Evolutionary conservation across 2,888 invertebrate genomes (phyloP).

Genomic region (Tanytarsus gracilentus): DNA sequence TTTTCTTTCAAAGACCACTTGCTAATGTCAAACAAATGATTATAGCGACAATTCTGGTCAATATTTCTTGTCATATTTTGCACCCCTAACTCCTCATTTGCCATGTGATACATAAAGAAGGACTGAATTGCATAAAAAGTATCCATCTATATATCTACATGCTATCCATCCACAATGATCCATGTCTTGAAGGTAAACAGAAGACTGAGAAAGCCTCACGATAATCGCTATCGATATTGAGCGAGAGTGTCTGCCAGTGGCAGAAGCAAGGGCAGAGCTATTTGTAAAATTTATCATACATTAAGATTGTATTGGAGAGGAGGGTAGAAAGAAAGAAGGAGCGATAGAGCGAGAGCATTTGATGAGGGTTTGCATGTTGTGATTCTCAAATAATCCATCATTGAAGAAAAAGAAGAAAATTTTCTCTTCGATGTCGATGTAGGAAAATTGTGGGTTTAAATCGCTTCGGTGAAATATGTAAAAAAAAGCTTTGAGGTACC

Average conservation of each 20-base stretch:
- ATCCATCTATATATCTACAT: not conserved
- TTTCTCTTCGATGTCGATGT: too few relatives aligned
- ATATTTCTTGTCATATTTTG: too few relatives aligned
- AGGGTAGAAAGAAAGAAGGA: not conserved
- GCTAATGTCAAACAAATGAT: constrained; percentile 10
- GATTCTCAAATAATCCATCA: constrained; percentile 19
- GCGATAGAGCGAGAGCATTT: constrained; percentile 4
- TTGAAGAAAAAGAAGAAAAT: constrained; percentile 1
- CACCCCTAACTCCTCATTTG: not conserved
- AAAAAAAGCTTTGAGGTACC: too few relatives aligned
- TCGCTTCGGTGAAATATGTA: too few relatives aligned
- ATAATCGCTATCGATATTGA: not conserved
- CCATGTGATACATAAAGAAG: not conserved
- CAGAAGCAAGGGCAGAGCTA: too few relatives aligned
- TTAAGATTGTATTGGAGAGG: constrained; percentile 8
- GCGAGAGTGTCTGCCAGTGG: too few relatives aligned
- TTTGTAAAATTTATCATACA: constrained; percentile 24
- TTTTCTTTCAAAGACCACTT: too few relatives aligned
- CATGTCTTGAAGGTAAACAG: too few relatives aligned
- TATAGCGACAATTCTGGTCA: not conserved
- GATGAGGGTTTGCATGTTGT: constrained; percentile 12
- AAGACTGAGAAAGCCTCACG: not conserved
- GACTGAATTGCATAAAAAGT: not conserved
- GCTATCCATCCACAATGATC: too few relatives aligned
- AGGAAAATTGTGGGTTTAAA: too few relatives aligned